Percentiles rank a stretch among this genome's conserved stretches.
These are phyloP conservation scores for Heliconius congener DNA, from an alignment of 1,140 invertebrate genomes.

Conservation along the genomic window DNA sequence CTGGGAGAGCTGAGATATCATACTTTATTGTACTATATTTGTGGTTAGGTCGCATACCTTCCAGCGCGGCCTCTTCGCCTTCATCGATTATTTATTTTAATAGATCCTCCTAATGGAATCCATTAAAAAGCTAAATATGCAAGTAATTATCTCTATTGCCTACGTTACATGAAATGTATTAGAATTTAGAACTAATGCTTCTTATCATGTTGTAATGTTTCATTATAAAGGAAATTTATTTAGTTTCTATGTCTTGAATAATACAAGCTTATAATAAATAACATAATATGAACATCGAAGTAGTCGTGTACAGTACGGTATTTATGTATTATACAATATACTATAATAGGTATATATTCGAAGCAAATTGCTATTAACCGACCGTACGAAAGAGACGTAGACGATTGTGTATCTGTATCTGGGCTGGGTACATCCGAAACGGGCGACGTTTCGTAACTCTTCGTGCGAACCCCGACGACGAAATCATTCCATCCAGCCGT, in stretches of 20 bases:
- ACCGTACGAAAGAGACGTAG: conserved; percentile 53
- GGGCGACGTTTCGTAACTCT: conserved; percentile 60
- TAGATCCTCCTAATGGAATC: conserved; percentile 12
- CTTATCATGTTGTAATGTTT: not conserved
- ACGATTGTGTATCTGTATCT: conserved; percentile 45
- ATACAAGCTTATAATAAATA: conserved; percentile 32
- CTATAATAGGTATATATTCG: conserved; percentile 49
- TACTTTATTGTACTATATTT: not conserved
- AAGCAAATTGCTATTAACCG: conserved; percentile 72
- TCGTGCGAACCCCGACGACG: conserved; percentile 80
- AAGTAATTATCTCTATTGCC: conserved; percentile 5
- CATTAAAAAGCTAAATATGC: not conserved
- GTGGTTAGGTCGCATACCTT: not conserved
- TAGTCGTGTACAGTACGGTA: conserved; percentile 43
- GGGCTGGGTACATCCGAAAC: conserved; percentile 53
- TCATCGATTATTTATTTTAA: conserved; percentile 3
- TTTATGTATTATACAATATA: conserved; percentile 59
- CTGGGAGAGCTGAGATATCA: not conserved
- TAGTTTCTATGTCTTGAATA: not conserved
- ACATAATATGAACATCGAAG: conserved; percentile 32
- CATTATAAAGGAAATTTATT: not conserved
- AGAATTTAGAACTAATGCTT: not conserved
- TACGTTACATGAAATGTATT: not conserved
- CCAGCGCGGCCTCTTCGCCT: not conserved
- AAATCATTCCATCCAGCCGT: conserved; percentile 81